These are phyloP conservation scores for Salvelinus alpinus DNA, from an alignment of 2,113 vertebrate species.

Conservation along the genomic window DNA sequence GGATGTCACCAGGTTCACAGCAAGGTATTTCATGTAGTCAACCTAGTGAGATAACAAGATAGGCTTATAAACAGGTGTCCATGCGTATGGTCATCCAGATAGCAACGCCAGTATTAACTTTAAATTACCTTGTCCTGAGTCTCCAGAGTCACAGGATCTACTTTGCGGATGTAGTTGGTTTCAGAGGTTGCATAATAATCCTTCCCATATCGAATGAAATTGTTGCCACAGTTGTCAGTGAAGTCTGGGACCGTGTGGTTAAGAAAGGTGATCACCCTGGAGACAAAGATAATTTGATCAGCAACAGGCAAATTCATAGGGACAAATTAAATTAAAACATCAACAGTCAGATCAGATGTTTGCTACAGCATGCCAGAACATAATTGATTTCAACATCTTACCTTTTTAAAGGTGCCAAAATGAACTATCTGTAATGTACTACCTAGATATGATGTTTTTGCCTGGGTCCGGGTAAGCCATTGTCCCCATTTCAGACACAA, in stretches of 20 bases:
- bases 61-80: conserved; percentile 1
- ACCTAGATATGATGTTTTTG: no score
- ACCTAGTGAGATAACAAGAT: conserved; percentile 70
- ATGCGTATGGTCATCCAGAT: background rate
- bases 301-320: background rate
- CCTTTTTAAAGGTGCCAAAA: no score
- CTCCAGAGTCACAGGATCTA: conserved; percentile 85
- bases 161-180: conserved; percentile 92
- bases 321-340: background rate
- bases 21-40: conserved; percentile 85
- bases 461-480: no score
- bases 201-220: conserved; percentile 89
- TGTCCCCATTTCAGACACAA: no score
- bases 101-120: background rate
- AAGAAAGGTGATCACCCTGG: conserved; percentile 87
- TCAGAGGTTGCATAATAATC: conserved; percentile 89
- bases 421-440: no score
- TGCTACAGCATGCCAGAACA: background rate
- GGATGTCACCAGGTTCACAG: conserved; percentile 81
- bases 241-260: conserved; percentile 93
- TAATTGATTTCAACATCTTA: background rate
- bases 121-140: conserved; percentile 87
- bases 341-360: background rate
- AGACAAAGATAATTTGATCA: background rate
- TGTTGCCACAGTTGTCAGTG: conserved; percentile 93